A percentile compares a stretch with the other conserved stretches of the same genome.
phyloP scores from a whole-genome alignment of 2,888 invertebrate species.

The Drosophila aldrichi region DNA sequence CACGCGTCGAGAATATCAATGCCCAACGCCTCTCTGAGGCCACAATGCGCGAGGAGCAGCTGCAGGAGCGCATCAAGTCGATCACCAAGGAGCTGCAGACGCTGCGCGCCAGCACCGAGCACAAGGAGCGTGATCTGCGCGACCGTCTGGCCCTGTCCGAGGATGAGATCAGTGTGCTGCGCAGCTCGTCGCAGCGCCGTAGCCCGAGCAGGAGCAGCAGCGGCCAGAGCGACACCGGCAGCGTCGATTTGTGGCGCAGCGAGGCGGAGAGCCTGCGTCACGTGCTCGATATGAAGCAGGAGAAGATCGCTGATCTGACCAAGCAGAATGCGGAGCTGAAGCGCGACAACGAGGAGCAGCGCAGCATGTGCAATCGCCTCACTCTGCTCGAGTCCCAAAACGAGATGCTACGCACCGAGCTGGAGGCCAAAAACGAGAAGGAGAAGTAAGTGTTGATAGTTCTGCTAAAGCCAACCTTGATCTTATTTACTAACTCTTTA shows the following conservation, averaged over 20 bases:
- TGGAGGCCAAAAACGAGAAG: slow-evolving; percentile 87
- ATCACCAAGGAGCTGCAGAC: slow-evolving; percentile 81
- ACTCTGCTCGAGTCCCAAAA: slow-evolving; percentile 92
- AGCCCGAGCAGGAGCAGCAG: slow-evolving; percentile 45
- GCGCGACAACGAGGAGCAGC: slow-evolving; percentile 91
- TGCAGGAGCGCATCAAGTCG: slow-evolving; percentile 79
- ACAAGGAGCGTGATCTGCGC: slow-evolving; percentile 82
- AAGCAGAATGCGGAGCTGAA: slow-evolving; percentile 89
- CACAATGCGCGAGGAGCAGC: slow-evolving; percentile 78
- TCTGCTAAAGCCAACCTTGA: background rate
- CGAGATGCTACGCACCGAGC: slow-evolving; percentile 91
- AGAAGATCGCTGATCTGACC: slow-evolving; percentile 92
- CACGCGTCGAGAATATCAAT: slow-evolving; percentile 73
- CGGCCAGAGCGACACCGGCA: slow-evolving; percentile 27
- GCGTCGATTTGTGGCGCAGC: slow-evolving; percentile 85
- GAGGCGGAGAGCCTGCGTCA: slow-evolving; percentile 94
- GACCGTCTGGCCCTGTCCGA: slow-evolving; percentile 83
- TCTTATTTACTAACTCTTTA: too few relatives aligned
- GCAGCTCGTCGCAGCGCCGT: slow-evolving; percentile 62
- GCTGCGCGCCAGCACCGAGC: slow-evolving; percentile 76
- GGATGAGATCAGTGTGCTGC: slow-evolving; percentile 83
- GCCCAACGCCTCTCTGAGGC: slow-evolving; percentile 71
- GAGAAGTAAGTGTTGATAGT: slow-evolving; percentile 87
- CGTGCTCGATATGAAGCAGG: slow-evolving; percentile 94
- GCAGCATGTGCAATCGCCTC: slow-evolving; percentile 90